Base-by-base conservation (phyloP, 2,888 invertebrate genomes). In the Ichneumoninae sp. region DNA sequence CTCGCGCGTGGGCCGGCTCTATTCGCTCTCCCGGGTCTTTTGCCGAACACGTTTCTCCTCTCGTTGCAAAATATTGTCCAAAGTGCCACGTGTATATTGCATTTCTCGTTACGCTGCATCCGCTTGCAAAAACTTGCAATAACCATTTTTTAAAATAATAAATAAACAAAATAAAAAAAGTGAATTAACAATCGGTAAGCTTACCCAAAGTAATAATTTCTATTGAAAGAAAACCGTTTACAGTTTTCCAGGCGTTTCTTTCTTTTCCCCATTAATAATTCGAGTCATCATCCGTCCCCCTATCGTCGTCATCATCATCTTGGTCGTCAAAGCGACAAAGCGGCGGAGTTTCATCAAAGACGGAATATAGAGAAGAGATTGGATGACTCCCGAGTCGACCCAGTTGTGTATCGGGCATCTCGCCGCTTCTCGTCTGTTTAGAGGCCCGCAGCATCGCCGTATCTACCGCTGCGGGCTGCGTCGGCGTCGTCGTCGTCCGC, bases 361-460 rank as follows among this genome's bases (percentile, higher is more conserved):
- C 68, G 52, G 40, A 47, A 47, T 50, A 36, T 13, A 44, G 22
- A 47, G 44, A 40, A 36, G 44, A 60, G 22, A 44, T 30, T 30
- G 16, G 3, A 73, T 60, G 74, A 73, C 50, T 73, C 54, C 50
- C 57, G 79, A 78, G 80, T 85, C 90, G 91, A 91, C 90, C 91
- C 89, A 91, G 89, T 91, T 91, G 89, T 89, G 90, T 91, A 89
- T 90, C 88, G 89, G 88, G 87, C 85, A 87, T 87, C 86, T 85
- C 69, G 83, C 83, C 76, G 22, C 22, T 57, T 57, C 57, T 26
- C 57, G 82, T 81, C 77, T 76, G 66, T 83, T 80, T 87, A 87
- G 88, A 85, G 87, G 83, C 73, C 74, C 81, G 54, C 50, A 77
- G 73, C 71, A 69, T 79, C 79, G 74, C 75, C 60, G 82, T 79